Base-by-base conservation (phyloP, 1,140 invertebrate species). In the Aplysia californica region DNA sequence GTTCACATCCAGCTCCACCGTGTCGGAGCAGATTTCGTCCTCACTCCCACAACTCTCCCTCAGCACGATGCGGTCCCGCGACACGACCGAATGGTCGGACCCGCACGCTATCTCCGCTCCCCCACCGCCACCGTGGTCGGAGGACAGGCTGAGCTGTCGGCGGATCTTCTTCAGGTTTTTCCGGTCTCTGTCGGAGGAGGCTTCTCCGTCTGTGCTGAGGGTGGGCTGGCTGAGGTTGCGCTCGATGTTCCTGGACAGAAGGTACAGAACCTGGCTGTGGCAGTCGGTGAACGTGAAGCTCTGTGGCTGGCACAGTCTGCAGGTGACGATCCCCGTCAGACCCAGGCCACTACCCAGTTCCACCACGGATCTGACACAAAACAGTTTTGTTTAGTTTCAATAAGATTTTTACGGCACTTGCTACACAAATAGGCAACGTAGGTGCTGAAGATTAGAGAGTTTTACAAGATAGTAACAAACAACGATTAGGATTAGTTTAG, bases 321-420 rank as follows among this genome's bases (percentile, higher is more conserved):
- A 88, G 0, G 84, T 66, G 20, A 80, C 76, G 18, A 88, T 79
- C 26, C 87, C 87, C 5, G 85, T 85, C 31, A 88, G 76, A 5
- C 87, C 87, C 39, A 87, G 78, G 21, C 87, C 87, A 85, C 85
- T 82, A 6, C 87, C 87, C 29, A 88, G 79, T 67, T 88, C 87
- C 33, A 86, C 50, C 15, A 88, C 81, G 56, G 44, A 44, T 66
- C 38, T 76, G 29, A 50, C 44, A 50, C 10, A 50, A 10, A 50
- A 50, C n/a, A n/a, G n/a, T n/a, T n/a, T n/a, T n/a, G n/a, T n/a
- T n/a, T n/a, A n/a, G n/a, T n/a, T n/a, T n/a, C n/a, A n/a, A n/a
- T n/a, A n/a, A n/a, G n/a, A n/a, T n/a, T n/a, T n/a, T n/a, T n/a
- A n/a, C n/a, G n/a, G n/a, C n/a, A n/a, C n/a, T n/a, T n/a, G n/a